Evolutionary conservation across 1,140 invertebrate species (phyloP).

Genomic region (Drosophila quadrilineata): DNA sequence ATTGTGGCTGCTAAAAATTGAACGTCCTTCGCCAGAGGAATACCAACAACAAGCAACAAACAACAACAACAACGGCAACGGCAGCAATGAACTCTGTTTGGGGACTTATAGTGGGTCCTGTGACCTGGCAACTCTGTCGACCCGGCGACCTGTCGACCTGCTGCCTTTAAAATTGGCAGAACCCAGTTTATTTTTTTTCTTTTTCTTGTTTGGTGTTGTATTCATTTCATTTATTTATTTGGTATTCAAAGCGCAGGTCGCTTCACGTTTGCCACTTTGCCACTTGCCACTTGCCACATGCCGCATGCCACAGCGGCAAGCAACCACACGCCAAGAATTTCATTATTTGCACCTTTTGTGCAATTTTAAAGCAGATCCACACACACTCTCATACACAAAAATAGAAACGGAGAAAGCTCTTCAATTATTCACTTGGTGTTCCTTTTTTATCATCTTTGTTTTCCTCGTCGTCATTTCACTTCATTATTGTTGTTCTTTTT

Average conservation of each 20-base stretch:
- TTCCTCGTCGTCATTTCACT: not conserved
- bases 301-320: slow-evolving; percentile 12
- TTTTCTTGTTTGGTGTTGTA: slow-evolving; percentile 36
- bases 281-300: slow-evolving; percentile 10
- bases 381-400: not conserved
- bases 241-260: slow-evolving; percentile 72
- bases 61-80: slow-evolving; percentile 8
- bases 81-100: too few relatives aligned
- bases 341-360: slow-evolving; percentile 64
- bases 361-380: slow-evolving; percentile 55
- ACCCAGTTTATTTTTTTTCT: slow-evolving; percentile 13
- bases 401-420: slow-evolving; percentile 12
- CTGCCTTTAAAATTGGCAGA: slow-evolving; percentile 39
- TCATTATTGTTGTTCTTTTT: too few relatives aligned
- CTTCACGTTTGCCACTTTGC: slow-evolving; percentile 15
- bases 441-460: slow-evolving; percentile 6
- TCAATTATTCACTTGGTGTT: slow-evolving; percentile 61
- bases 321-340: slow-evolving; percentile 53
- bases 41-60: not conserved
- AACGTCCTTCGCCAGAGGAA: slow-evolving; percentile 40
- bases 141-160: slow-evolving; percentile 13
- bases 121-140: not conserved
- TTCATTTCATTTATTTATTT: slow-evolving; percentile 78
- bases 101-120: not conserved
- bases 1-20: slow-evolving; percentile 79